These are phyloP conservation scores for Euwallacea similis DNA, from an alignment of 1,140 invertebrate species.

Conservation along the genomic window DNA sequence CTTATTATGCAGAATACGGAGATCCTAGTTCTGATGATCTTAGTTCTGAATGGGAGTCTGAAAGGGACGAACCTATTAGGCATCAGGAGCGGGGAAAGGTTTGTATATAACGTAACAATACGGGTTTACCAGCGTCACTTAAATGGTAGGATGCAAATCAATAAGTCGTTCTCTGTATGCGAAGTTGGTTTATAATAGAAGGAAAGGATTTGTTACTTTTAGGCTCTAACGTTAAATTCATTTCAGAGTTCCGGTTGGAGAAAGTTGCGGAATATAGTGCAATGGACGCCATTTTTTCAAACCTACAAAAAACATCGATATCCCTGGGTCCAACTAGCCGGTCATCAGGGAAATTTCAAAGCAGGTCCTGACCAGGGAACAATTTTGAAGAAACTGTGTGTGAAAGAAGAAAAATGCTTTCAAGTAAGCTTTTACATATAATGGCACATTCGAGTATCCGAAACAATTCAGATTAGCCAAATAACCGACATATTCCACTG, in stretches of 20 bases:
- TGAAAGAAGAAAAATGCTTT: slow-evolving; percentile 86
- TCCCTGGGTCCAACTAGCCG: slow-evolving; percentile 93
- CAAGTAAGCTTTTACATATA: slow-evolving; percentile 54
- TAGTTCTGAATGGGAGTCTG: slow-evolving; percentile 87
- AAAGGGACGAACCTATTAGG: slow-evolving; percentile 60
- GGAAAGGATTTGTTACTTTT: too few species aligned
- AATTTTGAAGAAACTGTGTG: slow-evolving; percentile 89
- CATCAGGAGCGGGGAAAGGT: slow-evolving; percentile 24
- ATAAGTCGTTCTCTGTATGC: slow-evolving; percentile 21
- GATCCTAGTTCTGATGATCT: slow-evolving; percentile 86
- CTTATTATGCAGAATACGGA: slow-evolving; percentile 72
- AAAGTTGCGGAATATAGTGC: slow-evolving; percentile 89
- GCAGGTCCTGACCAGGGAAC: slow-evolving; percentile 89
- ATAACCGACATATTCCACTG: too few species aligned
- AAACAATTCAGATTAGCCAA: too few species aligned
- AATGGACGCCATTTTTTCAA: slow-evolving; percentile 95
- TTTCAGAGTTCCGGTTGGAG: slow-evolving; percentile 89
- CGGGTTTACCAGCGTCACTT: background rate
- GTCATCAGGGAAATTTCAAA: slow-evolving; percentile 93
- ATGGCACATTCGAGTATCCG: background rate
- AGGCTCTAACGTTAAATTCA: background rate
- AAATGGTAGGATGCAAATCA: background rate
- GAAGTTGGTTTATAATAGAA: too few species aligned
- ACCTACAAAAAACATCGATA: slow-evolving; percentile 94
- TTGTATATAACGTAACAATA: slow-evolving; percentile 1